Evolutionary conservation across 2,797 vertebrate genomes (phyloP), one percentile per base, ranked within the genome.

Genomic region (Acropternis orthonyx): DNA sequence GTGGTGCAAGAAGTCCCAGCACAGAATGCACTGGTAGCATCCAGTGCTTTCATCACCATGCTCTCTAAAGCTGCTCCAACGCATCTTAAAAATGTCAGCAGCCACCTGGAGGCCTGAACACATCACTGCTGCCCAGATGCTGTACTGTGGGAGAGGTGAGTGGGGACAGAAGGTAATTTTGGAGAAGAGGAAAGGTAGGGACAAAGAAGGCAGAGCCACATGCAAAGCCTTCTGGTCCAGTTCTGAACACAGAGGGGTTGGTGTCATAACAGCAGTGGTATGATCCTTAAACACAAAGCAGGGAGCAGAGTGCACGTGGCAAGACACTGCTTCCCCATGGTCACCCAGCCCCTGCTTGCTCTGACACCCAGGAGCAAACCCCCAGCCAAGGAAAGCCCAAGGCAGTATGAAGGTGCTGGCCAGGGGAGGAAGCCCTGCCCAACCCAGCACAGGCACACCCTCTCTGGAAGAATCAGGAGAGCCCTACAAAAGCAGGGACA

Each of bases 211-310:
- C 14, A 49, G 59, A 58, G n/a, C 74, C 3, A 10, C 44, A 36
- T 26, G 58, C 54, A 65, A 67, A 87, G 69, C 81, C 58, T 58
- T 4, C 3, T 49, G 54, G 30, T 52, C 27, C 4, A 1, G 14
- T 3, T 78, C 30, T 23, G 59, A 79, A 41, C 6, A 1, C 14
- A 59, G 30, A 52, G 19, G 3, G 19, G 67, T 3, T 4, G 1
- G 12, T 34, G 46, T 24, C 15, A 5, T 3, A 1, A 0, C 5
- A 69, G 43, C 22, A 61, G 41, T 4, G 0, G 10, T 8, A 5
- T 0, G 11, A 71, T 3, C 44, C 41, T 20, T 18, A n/a, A 52
- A n/a, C 1, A 23, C 7, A 39, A 51, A 59, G 56, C 37, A 28
- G 36, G 14, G 28, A 89, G 43, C 36, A 49, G 61, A 71, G 41